A percentile compares a stretch with the other conserved stretches of the same genome.
Evolutionary conservation across 1,140 invertebrate species (phyloP).

Genomic region (Drosophila persimilis): DNA sequence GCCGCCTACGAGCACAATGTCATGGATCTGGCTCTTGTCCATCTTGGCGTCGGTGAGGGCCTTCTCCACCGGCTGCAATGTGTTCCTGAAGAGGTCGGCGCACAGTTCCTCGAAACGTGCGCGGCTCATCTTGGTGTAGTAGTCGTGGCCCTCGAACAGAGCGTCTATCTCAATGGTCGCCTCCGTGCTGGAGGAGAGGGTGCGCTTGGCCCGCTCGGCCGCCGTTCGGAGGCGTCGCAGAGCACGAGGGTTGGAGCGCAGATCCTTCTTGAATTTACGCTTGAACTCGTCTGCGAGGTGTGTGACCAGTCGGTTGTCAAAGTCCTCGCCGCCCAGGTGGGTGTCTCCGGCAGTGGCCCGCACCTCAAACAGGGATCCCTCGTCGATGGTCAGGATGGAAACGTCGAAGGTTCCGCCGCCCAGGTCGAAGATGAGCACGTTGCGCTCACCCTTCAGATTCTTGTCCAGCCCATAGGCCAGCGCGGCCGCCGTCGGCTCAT

Average conservation of each 20-base stretch:
- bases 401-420: constrained; percentile 93
- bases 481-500: constrained; percentile 90
- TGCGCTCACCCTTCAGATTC: constrained; percentile 89
- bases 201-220: constrained; percentile 89
- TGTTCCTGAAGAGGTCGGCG: constrained; percentile 90
- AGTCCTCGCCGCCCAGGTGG: constrained; percentile 90
- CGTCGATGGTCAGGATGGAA: constrained; percentile 93
- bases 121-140: constrained; percentile 92
- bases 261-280: constrained; percentile 92
- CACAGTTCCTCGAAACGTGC: constrained; percentile 94
- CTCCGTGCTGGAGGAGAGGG: constrained; percentile 87
- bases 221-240: constrained; percentile 90
- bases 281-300: constrained; percentile 92
- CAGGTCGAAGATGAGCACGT: constrained; percentile 89
- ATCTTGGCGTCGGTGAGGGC: constrained; percentile 90
- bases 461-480: constrained; percentile 90
- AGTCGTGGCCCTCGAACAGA: constrained; percentile 90
- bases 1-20: constrained; percentile 87
- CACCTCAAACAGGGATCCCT: constrained; percentile 92
- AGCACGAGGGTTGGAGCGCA: constrained; percentile 89
- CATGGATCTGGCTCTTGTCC: constrained; percentile 87
- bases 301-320: constrained; percentile 91
- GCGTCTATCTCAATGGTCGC: constrained; percentile 90
- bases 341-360: constrained; percentile 91
- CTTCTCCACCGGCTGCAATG: constrained; percentile 89